Conservation (phyloP, 2,888 invertebrate species). For the Toxonevra muliebris region DNA sequence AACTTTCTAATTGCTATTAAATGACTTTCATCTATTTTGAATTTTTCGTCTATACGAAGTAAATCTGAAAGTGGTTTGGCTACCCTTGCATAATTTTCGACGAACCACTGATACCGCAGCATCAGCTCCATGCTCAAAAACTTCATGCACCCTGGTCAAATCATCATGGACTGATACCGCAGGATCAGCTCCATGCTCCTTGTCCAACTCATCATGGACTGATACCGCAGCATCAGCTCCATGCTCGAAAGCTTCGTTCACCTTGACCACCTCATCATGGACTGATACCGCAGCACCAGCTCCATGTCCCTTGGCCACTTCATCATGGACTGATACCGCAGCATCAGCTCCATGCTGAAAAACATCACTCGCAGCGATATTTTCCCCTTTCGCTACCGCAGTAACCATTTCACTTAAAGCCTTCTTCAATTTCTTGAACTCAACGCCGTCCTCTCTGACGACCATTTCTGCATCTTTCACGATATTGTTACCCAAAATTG, state of each 20-base stretch:
- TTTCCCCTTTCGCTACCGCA: not conserved
- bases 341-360: too few species aligned
- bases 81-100: slow-evolving; percentile 40
- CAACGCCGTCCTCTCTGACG: not conserved
- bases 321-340: too few species aligned
- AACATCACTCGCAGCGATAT: too few species aligned
- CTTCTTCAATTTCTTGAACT: not conserved
- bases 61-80: slow-evolving; percentile 54
- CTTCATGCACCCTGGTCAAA: slow-evolving; percentile 35
- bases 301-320: too few species aligned
- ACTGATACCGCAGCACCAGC: too few species aligned
- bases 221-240: too few species aligned
- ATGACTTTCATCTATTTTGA: slow-evolving; percentile 20
- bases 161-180: not conserved
- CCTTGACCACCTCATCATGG: too few species aligned
- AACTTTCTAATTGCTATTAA: slow-evolving; percentile 25
- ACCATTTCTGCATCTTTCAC: slow-evolving; percentile 17
- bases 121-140: slow-evolving; percentile 29
- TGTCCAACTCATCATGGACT: not conserved
- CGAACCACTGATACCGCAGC: too few species aligned
- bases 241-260: slow-evolving; percentile 13
- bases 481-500: slow-evolving; percentile 22
- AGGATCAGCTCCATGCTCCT: slow-evolving; percentile 35
- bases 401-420: too few species aligned
- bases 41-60: slow-evolving; percentile 31